Evolutionary conservation across 2,888 invertebrate genomes (phyloP).

Genomic region (Agrochola circellaris): DNA sequence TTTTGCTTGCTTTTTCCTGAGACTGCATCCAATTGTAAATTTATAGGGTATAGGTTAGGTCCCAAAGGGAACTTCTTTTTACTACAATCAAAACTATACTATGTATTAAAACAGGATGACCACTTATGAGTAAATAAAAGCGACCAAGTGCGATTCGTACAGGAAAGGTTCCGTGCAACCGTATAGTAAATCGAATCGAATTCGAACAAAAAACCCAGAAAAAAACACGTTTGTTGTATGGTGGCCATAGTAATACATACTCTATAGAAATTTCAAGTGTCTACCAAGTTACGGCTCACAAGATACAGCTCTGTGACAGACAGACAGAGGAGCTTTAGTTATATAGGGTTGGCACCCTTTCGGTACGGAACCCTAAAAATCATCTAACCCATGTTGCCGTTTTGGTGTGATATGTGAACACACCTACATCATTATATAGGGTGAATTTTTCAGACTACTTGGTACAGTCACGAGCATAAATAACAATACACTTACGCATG

Average conservation of each 20-base stretch:
- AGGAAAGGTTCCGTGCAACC: too few species aligned
- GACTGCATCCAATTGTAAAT: not conserved
- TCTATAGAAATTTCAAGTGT: not conserved
- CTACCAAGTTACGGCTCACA: not conserved
- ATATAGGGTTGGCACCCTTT: not conserved
- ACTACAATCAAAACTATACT: not conserved
- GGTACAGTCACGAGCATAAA: not conserved
- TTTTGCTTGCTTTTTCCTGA: slow-evolving; percentile 13
- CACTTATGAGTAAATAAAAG: not conserved
- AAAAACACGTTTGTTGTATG: not conserved
- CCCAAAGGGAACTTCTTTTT: not conserved
- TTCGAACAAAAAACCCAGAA: not conserved
- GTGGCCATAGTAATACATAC: not conserved
- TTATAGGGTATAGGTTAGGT: too few species aligned
- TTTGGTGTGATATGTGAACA: not conserved
- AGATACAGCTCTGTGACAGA: not conserved
- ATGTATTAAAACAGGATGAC: not conserved
- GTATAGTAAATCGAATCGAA: too few species aligned
- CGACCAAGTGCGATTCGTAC: not conserved
- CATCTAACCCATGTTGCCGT: not conserved
- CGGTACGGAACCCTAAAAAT: not conserved
- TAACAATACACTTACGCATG: not conserved
- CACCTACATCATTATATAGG: not conserved
- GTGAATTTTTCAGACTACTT: not conserved
- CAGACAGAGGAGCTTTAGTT: not conserved